These are phyloP conservation scores for Odontothrips loti DNA, from an alignment of 2,888 invertebrate species.

Conservation along the genomic window DNA sequence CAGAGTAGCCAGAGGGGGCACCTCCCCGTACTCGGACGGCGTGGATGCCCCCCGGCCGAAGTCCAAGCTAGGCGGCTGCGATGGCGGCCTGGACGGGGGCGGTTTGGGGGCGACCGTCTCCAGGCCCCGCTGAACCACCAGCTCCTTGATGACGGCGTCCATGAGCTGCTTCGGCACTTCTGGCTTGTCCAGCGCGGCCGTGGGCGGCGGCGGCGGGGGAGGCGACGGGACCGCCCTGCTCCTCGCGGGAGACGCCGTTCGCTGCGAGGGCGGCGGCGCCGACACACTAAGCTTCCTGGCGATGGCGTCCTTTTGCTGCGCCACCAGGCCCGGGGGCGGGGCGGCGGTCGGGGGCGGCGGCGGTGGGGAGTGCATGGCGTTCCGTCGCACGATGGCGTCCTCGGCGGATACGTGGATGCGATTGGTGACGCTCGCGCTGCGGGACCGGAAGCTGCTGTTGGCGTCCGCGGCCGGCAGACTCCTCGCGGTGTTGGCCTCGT, in stretches of 20 bases:
- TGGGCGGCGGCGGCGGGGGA: conserved; percentile 26
- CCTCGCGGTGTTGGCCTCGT: neutral
- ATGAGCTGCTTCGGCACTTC: conserved; percentile 45
- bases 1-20: conserved; percentile 46
- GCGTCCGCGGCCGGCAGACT: too few species aligned
- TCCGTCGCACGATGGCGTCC: conserved; percentile 5
- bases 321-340: conserved; percentile 9
- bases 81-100: neutral
- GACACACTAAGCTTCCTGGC: conserved; percentile 18
- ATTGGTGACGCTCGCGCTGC: conserved; percentile 7
- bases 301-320: conserved; percentile 19
- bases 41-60: neutral
- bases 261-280: conserved; percentile 29
- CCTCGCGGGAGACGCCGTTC: conserved; percentile 33
- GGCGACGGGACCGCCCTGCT: conserved; percentile 31
- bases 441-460: neutral
- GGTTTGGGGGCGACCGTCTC: conserved; percentile 4
- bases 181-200: conserved; percentile 32
- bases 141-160: conserved; percentile 49
- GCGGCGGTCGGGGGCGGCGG: conserved; percentile 21
- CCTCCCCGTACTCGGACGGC: conserved; percentile 11
- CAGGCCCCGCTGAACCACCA: conserved; percentile 41
- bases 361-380: conserved; percentile 18
- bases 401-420: conserved; percentile 10
- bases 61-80: neutral